Evolutionary conservation across 2,113 vertebrate species (phyloP), one percentile per base, ranked within the genome.

Genomic region (Tinamus guttatus): DNA sequence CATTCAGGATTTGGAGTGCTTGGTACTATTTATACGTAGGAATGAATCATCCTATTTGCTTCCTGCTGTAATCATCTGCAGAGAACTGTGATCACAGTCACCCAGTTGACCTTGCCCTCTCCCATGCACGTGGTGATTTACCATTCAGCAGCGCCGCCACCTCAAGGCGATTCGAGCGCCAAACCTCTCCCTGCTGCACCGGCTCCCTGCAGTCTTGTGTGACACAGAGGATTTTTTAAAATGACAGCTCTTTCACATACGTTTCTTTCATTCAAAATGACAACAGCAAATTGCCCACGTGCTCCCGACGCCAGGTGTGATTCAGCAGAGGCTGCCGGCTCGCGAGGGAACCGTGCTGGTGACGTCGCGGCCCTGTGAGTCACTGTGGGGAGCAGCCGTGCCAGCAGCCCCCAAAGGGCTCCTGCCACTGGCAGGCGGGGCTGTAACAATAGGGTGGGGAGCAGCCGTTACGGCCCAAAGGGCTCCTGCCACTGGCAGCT

Each of bases 41-140:
- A 86, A 62, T 94, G 65, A 96, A 88, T 94, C 73, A 87, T 73
- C 65, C 54, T 41, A 62, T 86, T 81, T 92, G n/a, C 16, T 78
- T 84, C 40, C 84, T 32, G 7, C 62, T 84, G 56, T 84, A 58
- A 69, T 90, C 77, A 51, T 27, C 79, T 52, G 5, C 52, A 40
- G 69, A 78, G 82, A 75, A 91, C 83, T 41, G 73, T 62, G 82
- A 36, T 64, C 65, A 17, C 34, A 43, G 68, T 71, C 69, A 40
- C 68, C 56, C 49, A 25, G 28, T n/a, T 93, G 82, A 81, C 87
- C 90, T 94, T 63, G 2, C 52, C 40, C 52, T 60, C 43, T 62
- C 9, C 25, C 27, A 38, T 7, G 13, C 60, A 17, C n/a, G 28
- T 51, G 36, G 47, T 43, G 82, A 36, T 74, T 63, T 13, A 38